Evolutionary conservation across 2,888 invertebrate genomes (phyloP).

Genomic region (Tupiocoris notatus): DNA sequence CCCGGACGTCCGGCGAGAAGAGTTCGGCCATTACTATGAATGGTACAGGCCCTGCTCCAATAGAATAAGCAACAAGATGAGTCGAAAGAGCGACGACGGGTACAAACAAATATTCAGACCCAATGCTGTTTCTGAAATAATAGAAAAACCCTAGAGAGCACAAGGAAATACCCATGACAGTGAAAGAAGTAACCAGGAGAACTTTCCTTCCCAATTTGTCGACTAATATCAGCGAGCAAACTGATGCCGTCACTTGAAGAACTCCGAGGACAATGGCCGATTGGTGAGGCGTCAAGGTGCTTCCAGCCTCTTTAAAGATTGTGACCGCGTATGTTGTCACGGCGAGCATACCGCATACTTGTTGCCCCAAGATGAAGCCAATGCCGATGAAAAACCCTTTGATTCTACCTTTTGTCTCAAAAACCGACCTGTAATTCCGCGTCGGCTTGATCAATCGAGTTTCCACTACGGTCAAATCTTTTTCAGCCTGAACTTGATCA

Average conservation of each 20-base stretch:
- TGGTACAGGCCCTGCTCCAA: conserved; percentile 56
- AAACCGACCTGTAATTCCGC: conserved; percentile 52
- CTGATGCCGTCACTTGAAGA: conserved; percentile 53
- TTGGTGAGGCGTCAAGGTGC: conserved; percentile 50
- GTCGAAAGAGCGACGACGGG: conserved; percentile 55
- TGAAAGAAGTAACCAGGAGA: conserved; percentile 55
- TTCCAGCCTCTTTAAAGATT: conserved; percentile 53
- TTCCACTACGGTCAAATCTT: conserved; percentile 46
- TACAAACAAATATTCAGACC: conserved; percentile 51
- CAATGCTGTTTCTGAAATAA: conserved; percentile 49
- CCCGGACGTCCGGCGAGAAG: conserved; percentile 56
- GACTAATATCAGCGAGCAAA: conserved; percentile 51
- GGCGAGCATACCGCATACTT: conserved; percentile 56
- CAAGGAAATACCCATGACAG: conserved; percentile 52
- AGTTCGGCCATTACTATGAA: conserved; percentile 56
- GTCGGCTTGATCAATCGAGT: conserved; percentile 44
- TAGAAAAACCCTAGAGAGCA: conserved; percentile 52
- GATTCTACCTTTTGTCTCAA: conserved; percentile 53
- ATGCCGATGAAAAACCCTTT: conserved; percentile 54
- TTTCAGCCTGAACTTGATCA: conserved; percentile 47
- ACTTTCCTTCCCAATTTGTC: conserved; percentile 56
- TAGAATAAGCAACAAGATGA: conserved; percentile 56
- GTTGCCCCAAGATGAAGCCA: conserved; percentile 55
- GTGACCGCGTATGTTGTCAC: conserved; percentile 54
- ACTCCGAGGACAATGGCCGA: conserved; percentile 56